A percentile compares a stretch with the other conserved stretches of the same genome.
Conservation (phyloP, 2,113 vertebrate species). For the Mystacornis crossleyi region DNA sequence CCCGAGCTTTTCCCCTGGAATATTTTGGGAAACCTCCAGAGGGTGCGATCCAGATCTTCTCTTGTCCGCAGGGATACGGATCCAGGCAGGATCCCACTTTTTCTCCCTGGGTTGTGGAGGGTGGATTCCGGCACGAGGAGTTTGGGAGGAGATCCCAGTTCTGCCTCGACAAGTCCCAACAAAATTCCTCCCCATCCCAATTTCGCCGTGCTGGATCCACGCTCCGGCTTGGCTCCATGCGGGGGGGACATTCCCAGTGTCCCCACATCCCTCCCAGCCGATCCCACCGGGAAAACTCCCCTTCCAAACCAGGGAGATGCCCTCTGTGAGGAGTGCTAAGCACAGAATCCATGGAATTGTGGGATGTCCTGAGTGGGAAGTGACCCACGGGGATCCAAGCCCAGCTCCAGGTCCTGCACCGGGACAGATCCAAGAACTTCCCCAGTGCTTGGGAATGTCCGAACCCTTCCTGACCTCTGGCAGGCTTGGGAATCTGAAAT, state of each 20-base stretch:
- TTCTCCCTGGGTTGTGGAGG: background rate
- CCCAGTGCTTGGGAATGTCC: background rate
- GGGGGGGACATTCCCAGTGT: background rate
- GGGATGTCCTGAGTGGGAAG: background rate
- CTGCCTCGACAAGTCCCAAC: background rate
- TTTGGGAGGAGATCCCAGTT: background rate
- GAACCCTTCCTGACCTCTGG: fast-evolving
- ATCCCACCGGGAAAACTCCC: background rate
- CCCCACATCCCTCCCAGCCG: background rate
- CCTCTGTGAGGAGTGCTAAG: background rate
- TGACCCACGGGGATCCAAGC: fast-evolving
- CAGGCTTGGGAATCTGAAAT: background rate
- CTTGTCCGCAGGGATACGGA: background rate
- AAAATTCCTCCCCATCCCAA: background rate
- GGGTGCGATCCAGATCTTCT: background rate
- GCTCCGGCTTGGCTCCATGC: background rate
- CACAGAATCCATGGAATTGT: background rate
- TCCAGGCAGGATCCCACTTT: background rate
- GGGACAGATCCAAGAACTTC: background rate
- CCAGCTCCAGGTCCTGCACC: background rate
- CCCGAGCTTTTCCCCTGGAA: background rate
- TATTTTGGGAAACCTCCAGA: background rate
- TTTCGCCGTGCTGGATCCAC: fast-evolving
- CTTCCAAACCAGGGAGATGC: background rate
- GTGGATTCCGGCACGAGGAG: background rate